Evolutionary conservation across 2,113 vertebrate genomes (phyloP), one percentile per base, ranked within the genome.

Genomic region (Catharus minimus): DNA sequence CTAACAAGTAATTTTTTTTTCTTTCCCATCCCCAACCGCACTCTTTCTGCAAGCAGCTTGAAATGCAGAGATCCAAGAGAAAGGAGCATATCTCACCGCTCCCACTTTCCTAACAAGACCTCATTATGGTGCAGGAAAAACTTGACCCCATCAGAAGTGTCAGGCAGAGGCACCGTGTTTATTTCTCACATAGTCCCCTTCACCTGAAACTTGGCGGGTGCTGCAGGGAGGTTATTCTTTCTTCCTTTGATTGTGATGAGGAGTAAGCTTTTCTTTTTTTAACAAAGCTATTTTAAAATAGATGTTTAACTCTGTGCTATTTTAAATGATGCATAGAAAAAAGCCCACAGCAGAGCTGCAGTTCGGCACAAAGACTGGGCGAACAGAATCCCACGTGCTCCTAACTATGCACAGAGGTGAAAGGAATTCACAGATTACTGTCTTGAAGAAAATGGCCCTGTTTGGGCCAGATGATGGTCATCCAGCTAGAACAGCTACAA

Each of bases 41-140:
- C 43, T 95, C 71, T 73, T 94, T 91, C 73, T 24, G 13, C 82
- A 60, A 84, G 69, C 94, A 83, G 80, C 66, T 95, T 95, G 91
- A 95, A 96, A 95, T 74, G 58, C 72, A 93, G 81, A 94, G 93
- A 96, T 96, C 86, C 96, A 96, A 96, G 92, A 86, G 78, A 95
- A 95, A 93, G 86, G 72, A 95, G 81, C 91, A 86, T 88, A 58
- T 8, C 89, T 96, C 88, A 24, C 58, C 0, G 43, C 89, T 96
- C 95, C 88, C 73, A 52, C 93, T 96, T 92, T 72, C 83, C 94
- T 97, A 97, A 97, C 92, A 95, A 96, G 95, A 92, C 64, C 94
- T 97, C 96, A 97, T 97, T 97, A 97, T 3, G 13, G 92, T 56
- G 60, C 94, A 84, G 78, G 92, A 80, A 83, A 97, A 95, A 89